Evolutionary conservation across 2,797 vertebrate genomes (phyloP).

Genomic region (Phataginus tetradactyla): DNA sequence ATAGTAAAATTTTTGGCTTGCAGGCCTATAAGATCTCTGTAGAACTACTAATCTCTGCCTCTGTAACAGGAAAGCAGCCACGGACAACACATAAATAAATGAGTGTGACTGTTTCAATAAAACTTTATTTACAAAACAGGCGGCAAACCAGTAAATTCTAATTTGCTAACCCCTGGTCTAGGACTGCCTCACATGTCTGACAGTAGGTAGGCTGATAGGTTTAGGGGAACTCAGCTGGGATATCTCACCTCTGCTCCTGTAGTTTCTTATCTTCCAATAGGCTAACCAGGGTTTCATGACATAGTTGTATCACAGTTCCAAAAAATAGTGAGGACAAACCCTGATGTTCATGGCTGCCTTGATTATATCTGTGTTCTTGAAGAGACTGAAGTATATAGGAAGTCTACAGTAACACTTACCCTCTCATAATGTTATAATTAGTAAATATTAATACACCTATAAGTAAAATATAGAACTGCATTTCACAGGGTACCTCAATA

Average conservation of each 20-base stretch:
- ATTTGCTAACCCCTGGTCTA: neutral
- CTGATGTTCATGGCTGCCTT: neutral
- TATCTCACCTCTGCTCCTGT: neutral
- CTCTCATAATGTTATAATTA: neutral
- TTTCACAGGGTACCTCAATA: neutral
- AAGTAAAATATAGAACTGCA: neutral
- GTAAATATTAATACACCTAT: neutral
- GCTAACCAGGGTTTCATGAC: neutral
- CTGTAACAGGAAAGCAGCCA: neutral
- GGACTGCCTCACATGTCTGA: neutral
- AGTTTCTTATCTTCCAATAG: neutral
- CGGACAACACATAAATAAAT: neutral
- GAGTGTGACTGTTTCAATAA: neutral
- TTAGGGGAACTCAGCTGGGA: neutral
- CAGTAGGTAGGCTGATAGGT: neutral
- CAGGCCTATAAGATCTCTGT: neutral
- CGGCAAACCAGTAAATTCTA: neutral
- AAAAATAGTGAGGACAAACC: neutral
- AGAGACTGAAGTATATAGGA: neutral
- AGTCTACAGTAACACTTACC: neutral
- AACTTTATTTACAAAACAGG: neutral
- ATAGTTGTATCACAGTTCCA: neutral
- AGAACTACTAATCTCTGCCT: neutral
- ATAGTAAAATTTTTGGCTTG: neutral
- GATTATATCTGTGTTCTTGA: neutral